Evolutionary conservation across 1,140 invertebrate genomes (phyloP).

Genomic region (Cherax destructor): DNA sequence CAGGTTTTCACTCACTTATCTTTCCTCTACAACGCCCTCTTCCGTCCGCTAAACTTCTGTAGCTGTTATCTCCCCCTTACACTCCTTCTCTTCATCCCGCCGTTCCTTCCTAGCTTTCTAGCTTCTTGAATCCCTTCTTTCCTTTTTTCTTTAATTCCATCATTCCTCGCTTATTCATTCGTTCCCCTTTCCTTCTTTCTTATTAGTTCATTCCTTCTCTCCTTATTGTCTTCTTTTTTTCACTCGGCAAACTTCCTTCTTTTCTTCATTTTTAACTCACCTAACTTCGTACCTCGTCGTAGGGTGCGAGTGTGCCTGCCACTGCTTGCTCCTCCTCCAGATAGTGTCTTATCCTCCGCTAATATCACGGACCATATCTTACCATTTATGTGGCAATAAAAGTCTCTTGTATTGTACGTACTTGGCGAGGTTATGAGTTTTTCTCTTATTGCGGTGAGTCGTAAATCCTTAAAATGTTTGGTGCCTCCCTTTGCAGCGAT

Average conservation of each 20-base stretch:
- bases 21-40: not conserved
- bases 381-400: slow-evolving; percentile 38
- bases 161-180: too few relatives aligned
- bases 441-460: slow-evolving; percentile 29
- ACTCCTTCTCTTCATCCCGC: not conserved
- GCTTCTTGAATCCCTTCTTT: too few relatives aligned
- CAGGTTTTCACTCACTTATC: not conserved
- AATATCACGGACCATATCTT: slow-evolving; percentile 26
- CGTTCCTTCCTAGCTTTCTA: not conserved
- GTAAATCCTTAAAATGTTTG: slow-evolving; percentile 3
- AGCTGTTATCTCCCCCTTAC: not conserved
- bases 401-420: slow-evolving; percentile 27
- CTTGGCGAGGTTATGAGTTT: slow-evolving; percentile 23
- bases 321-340: not conserved
- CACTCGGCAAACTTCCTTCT: not conserved
- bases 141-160: too few relatives aligned
- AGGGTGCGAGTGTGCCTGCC: not conserved
- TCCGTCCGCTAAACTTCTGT: too few relatives aligned
- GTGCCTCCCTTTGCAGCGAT: not conserved
- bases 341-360: not conserved
- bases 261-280: not conserved
- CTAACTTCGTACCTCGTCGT: not conserved
- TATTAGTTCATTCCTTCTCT: too few relatives aligned
- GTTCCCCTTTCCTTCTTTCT: too few relatives aligned
- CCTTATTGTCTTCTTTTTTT: too few relatives aligned